Base-by-base conservation (phyloP, 2,113 vertebrate genomes). In the Nerophis lumbriciformis region DNA sequence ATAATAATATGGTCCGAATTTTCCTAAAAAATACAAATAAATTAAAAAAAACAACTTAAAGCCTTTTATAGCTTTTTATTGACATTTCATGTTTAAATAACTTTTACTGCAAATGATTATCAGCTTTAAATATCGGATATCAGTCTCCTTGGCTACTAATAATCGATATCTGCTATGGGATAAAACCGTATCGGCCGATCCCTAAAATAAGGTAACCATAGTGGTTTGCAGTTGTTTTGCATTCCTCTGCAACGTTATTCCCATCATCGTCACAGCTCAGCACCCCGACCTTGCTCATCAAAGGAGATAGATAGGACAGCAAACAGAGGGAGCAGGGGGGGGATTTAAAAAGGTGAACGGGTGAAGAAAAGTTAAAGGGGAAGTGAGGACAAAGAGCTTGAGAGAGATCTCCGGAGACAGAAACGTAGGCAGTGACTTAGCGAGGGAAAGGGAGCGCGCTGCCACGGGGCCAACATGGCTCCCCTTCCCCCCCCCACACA, bases 371-470 rank as follows among this genome's bases (percentile, higher is more conserved):
- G 75, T 78, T 70, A 69, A 76, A 74, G 75, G 64, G 67, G 63
- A 76, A 57, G 71, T 35, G 67, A 80, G 75, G 72, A 69, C 44
- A 2, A 37, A 0, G 37, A 63, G 73, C 62, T 80, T 79, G 76
- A 82, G 71, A 82, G 73, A 77, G 68, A 83, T 85, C 63, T 52
- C 21, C 37, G 67, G 73, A 77, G 81, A 81, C 75, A 79, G 75
- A 77, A 60, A 58, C 28, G 37, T 59, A 67, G 77, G 71, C 75
- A 67, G 63, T 65, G 58, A 47, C 35, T 38, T 52, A 56, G 63
- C 12, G 67, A 65, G 66, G 47, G 58, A 58, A 59, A 60, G 64
- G 45, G 65, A 37, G 66, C 44, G 65, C 53, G 21, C 50, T 14
- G 80, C 82, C 79, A 83, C 52, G 1, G 21, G 83, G 83, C 80